Percentiles rank a stretch among this genome's conserved stretches.
Evolutionary conservation across 2,888 invertebrate genomes (phyloP).

Genomic region (Octonoba sinensis): DNA sequence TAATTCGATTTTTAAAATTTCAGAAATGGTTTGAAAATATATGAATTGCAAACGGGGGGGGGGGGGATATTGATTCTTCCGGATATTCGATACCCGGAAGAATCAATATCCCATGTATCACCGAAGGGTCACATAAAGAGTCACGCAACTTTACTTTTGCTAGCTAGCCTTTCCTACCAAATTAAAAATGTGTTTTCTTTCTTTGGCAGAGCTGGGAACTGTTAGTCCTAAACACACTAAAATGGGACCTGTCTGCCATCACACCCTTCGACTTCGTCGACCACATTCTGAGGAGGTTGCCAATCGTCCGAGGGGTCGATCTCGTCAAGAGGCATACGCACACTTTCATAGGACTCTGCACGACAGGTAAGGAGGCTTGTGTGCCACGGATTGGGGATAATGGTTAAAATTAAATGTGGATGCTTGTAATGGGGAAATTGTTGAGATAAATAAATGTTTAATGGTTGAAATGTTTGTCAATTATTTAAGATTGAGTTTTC

Average conservation of each 20-base stretch:
- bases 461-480: no score
- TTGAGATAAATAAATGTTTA: background rate
- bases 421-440: background rate
- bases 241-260: constrained; percentile 84
- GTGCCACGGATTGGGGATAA: background rate
- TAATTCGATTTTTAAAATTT: no score
- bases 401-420: background rate
- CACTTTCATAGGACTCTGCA: constrained; percentile 83
- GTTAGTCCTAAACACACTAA: constrained; percentile 80
- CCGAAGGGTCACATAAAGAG: no score
- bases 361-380: constrained; percentile 78
- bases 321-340: constrained; percentile 81
- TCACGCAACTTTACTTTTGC: no score
- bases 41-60: no score
- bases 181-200: no score
- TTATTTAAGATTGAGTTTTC: no score
- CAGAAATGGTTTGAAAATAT: no score
- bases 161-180: no score
- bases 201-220: constrained; percentile 82
- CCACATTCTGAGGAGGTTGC: constrained; percentile 79
- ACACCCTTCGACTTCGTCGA: constrained; percentile 88
- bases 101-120: no score
- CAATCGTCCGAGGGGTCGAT: constrained; percentile 73
- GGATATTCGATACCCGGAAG: no score
- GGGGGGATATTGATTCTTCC: no score